Conservation (phyloP, 2,797 vertebrate genomes). For the Thamnophis elegans region DNA sequence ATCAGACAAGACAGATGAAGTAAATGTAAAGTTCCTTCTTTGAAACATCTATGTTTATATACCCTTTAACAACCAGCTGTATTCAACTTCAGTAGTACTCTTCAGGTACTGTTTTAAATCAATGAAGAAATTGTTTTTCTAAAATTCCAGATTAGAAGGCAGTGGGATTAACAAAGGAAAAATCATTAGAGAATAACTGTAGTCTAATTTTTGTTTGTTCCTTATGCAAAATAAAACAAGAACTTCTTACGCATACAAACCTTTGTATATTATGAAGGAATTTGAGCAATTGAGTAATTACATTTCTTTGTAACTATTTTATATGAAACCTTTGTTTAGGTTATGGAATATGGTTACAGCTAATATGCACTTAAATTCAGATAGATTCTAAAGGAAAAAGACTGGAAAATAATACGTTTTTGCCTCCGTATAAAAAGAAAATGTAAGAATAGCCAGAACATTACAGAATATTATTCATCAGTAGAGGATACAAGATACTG, state of each 20-base stretch:
- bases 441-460: not conserved
- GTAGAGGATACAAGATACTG: slow-evolving; percentile 2
- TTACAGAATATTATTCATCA: not conserved
- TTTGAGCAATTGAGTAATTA: not conserved
- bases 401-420: not conserved
- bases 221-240: not conserved
- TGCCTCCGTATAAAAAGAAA: not conserved
- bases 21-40: not conserved
- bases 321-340: not conserved
- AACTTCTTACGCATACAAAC: not conserved
- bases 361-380: not conserved
- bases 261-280: not conserved
- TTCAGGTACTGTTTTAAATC: not conserved
- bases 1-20: not conserved
- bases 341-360: not conserved
- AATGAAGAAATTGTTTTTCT: not conserved
- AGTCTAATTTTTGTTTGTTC: not conserved
- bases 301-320: not conserved
- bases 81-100: not conserved
- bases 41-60: not conserved
- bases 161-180: not conserved
- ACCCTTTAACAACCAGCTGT: not conserved
- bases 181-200: not conserved
- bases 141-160: not conserved
- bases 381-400: not conserved